These are phyloP conservation scores for Coregonus suidteri DNA, from an alignment of 2,797 vertebrate species.

Conservation along the genomic window DNA sequence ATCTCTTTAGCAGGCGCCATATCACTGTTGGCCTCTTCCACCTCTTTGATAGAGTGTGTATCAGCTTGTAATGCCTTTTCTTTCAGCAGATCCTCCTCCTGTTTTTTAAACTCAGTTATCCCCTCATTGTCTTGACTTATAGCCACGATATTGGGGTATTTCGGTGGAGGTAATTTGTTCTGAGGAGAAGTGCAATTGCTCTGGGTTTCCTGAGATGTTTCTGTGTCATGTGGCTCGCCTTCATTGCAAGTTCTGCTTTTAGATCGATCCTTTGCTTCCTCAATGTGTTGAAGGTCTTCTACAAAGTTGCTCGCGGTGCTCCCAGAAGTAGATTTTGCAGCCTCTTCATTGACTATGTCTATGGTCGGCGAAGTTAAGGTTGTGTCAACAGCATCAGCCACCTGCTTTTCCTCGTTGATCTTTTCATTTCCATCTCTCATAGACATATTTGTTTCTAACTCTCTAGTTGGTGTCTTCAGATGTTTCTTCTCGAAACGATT, in stretches of 20 bases:
- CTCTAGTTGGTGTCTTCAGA: not conserved
- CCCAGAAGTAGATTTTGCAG: not conserved
- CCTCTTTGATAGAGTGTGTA: not conserved
- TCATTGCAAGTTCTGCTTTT: not conserved
- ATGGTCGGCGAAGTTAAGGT: not conserved
- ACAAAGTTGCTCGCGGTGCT: not conserved
- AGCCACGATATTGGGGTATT: conserved; percentile 1
- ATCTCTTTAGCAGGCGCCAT: conserved; percentile 3
- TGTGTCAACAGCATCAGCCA: not conserved
- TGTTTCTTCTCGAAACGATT: not conserved
- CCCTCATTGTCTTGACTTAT: conserved; percentile 13
- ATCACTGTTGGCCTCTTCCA: conserved; percentile 14
- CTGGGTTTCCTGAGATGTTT: conserved; percentile 4
- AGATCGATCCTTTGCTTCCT: not conserved
- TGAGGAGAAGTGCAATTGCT: conserved; percentile 7
- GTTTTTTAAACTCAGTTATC: conserved; percentile 2
- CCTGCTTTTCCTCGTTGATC: not conserved
- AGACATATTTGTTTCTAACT: not conserved
- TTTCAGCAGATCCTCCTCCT: conserved; percentile 4
- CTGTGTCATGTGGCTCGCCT: not conserved
- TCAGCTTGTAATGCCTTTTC: conserved; percentile 15
- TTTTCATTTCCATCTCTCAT: not conserved
- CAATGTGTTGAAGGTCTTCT: not conserved
- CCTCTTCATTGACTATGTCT: not conserved
- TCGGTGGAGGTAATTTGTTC: conserved; percentile 8